A percentile compares a stretch with the other conserved stretches of the same genome.
Evolutionary conservation across 2,113 vertebrate species (phyloP).

Genomic region (Axis porcinus): DNA sequence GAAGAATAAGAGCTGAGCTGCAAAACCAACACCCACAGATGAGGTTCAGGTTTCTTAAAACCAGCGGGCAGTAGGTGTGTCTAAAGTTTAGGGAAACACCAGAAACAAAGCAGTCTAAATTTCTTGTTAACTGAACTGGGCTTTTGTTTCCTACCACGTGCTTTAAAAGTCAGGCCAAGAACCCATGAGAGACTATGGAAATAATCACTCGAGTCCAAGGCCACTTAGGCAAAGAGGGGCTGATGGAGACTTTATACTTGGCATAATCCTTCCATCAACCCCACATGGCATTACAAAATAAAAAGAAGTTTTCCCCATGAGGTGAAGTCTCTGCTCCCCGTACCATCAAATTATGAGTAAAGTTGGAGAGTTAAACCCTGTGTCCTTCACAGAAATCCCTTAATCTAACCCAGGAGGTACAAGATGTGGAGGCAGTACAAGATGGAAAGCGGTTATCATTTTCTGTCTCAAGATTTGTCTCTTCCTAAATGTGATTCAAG

Average conservation of each 20-base stretch:
- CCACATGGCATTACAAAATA: not conserved
- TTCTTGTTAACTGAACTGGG: not conserved
- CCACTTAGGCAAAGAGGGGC: not conserved
- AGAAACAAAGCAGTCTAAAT: not conserved
- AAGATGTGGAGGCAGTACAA: not conserved
- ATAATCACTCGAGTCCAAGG: not conserved
- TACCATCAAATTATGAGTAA: not conserved
- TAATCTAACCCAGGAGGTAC: not conserved
- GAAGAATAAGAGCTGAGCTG: not conserved
- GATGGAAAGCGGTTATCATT: not conserved
- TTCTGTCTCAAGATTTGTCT: not conserved
- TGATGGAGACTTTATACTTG: not conserved
- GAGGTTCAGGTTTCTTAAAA: not conserved
- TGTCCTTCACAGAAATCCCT: not conserved
- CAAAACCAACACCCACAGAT: not conserved
- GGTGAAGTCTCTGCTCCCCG: not conserved
- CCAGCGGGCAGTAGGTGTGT: not conserved
- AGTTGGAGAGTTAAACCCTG: not conserved
- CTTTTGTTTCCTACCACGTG: not conserved
- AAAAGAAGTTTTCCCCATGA: not conserved
- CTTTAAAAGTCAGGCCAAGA: not conserved
- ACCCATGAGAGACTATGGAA: not conserved
- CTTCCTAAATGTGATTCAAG: not conserved
- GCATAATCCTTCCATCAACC: not conserved
- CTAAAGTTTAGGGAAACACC: not conserved